Conservation (phyloP, 2,113 vertebrate species). For the Nansenia antarctica region DNA sequence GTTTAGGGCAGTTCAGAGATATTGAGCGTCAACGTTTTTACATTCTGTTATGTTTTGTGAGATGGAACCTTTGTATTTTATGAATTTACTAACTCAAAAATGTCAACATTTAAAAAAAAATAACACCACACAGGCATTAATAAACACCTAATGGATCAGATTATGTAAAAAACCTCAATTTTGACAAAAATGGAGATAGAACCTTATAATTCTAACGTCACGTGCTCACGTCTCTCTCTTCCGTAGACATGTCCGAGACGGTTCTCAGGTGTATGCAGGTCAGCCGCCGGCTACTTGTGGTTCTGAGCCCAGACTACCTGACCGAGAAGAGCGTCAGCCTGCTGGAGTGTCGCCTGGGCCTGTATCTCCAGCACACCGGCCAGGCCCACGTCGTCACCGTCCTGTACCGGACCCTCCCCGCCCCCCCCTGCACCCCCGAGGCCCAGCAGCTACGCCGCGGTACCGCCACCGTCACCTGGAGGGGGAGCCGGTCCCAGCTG, state of each 20-base stretch:
- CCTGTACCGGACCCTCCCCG: slow-evolving; percentile 71
- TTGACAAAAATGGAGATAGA: too few species aligned
- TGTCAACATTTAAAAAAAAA: too few species aligned
- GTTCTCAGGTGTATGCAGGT: slow-evolving; percentile 86
- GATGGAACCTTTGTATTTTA: too few species aligned
- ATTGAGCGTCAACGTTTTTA: too few species aligned
- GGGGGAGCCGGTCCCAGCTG: slow-evolving; percentile 79
- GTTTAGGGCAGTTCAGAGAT: too few species aligned
- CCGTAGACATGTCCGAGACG: slow-evolving; percentile 81
- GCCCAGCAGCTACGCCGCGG: slow-evolving; percentile 79
- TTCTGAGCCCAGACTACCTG: slow-evolving; percentile 84
- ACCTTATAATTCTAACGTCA: too few species aligned
- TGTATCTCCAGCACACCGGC: slow-evolving; percentile 82
- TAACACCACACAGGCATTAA: too few species aligned
- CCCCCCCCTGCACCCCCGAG: slow-evolving; percentile 69
- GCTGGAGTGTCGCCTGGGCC: slow-evolving; percentile 87
- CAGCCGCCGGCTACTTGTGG: slow-evolving; percentile 86
- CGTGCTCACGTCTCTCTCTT: too few species aligned
- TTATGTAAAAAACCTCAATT: too few species aligned
- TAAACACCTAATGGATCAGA: too few species aligned
- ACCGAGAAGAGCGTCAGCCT: slow-evolving; percentile 88
- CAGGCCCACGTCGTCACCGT: slow-evolving; percentile 80
- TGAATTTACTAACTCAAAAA: too few species aligned
- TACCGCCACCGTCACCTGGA: slow-evolving; percentile 76
- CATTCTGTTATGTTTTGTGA: too few species aligned